Evolutionary conservation across 2,113 vertebrate genomes (phyloP), one percentile per base, ranked within the genome.

Genomic region (Thymallus thymallus): DNA sequence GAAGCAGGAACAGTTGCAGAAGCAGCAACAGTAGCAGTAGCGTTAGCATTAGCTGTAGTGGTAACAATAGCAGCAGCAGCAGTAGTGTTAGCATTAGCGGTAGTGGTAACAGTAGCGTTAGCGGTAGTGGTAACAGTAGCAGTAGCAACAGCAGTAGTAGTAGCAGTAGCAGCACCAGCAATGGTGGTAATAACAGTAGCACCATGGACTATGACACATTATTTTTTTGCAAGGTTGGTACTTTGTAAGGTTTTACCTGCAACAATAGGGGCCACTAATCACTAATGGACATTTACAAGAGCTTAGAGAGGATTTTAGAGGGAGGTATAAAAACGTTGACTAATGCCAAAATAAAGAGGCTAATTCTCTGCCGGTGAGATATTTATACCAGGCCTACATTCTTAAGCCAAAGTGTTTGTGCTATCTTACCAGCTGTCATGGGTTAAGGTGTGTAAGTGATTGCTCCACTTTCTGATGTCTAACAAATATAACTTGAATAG

Each of bases 281-380:
- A 51, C 35, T 41, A 41, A 41, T 89, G 82, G 86, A 88, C 85
- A 88, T 83, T 73, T 89, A 87, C 80, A 85, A 72, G 76, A 73
- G 86, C 84, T 88, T 86, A 87, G 76, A 79, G 16, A 51, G 14
- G 82, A 84, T 84, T 89, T 91, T 77, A 86, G 80, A 76, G 80
- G 71, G 74, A 76, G 74, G 73, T 85, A 83, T 80, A 81, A 88
- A 85, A 81, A 66, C 77, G 67, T 82, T 87, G 76, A 80, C 69
- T 87, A 88, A 88, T 89, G 69, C 82, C 76, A 69, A 24, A 58
- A 77, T 85, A 89, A 89, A 78, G 73, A 86, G 79, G 82, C 78
- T 87, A 84, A 90, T 90, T 90, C 84, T 77, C 80, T 68, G 79
- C 73, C 74, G 63, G 85, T 45, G 71, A 73, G 79, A 70, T 84